Evolutionary conservation across 2,888 invertebrate species (phyloP), one percentile per base, ranked within the genome.

Genomic region (Dinocampus coccinellae): DNA sequence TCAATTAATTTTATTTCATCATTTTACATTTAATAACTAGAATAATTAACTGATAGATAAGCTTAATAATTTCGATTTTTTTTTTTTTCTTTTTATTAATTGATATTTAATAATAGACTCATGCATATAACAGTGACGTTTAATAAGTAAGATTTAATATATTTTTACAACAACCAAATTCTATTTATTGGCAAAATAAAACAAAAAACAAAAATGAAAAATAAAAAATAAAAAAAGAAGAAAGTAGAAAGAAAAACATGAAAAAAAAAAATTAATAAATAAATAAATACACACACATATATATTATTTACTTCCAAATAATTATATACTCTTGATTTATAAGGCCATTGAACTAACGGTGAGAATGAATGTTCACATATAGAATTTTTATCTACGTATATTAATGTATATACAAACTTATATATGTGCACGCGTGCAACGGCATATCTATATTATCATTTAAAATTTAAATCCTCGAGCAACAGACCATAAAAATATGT

Each of bases 391-490:
- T 6, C 13, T 39, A 11, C 1, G n/a, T 39, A n/a, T 24, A n/a
- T n/a, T n/a, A n/a, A n/a, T n/a, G n/a, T n/a, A n/a, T n/a, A n/a
- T n/a, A n/a, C n/a, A 29, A 29, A 6, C 24, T 29, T 4, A 55
- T n/a, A 29, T n/a, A 57, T 16, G 11, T 57, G 57, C 76, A 70
- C 65, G 36, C 75, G 76, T 76, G 73, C 81, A 82, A 81, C 81
- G 80, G 81, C 80, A 81, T 73, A 39, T 60, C 47, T 39, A 66
- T 78, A 74, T 72, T 74, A 76, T 78, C 79, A 83, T 84, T 82
- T 84, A 81, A 84, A 84, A 79, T 83, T 84, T 82, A 83, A 84
- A 84, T 83, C 75, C 77, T 74, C 60, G 73, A 72, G 77, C 77
- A 75, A 77, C 79, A 77, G 78, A 77, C 75, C 79, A 79, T 76